phyloP scores from a whole-genome alignment of 2,888 invertebrate genomes.

The Cloeon dipterum region DNA sequence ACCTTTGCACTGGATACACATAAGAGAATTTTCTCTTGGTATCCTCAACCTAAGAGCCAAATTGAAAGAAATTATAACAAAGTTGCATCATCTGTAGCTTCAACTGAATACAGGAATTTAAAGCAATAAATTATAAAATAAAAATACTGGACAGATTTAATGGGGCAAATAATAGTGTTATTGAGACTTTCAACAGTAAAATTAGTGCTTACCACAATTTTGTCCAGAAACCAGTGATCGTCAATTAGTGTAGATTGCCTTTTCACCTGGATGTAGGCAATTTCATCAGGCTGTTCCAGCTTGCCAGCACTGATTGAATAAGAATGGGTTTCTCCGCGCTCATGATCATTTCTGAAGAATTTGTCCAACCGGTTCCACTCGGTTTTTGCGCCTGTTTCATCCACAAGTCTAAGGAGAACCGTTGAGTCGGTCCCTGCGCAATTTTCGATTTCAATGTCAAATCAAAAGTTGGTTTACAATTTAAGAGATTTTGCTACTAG shows the following conservation, averaged over 20 bases:
- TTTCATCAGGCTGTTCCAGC: slow-evolving; percentile 5
- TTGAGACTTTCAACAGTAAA: too few species aligned
- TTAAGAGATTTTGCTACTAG: too few species aligned
- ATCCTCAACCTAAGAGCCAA: slow-evolving; percentile 10
- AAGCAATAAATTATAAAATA: background rate
- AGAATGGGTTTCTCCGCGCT: slow-evolving; percentile 15
- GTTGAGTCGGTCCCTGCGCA: slow-evolving; percentile 15
- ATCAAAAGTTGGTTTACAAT: too few species aligned
- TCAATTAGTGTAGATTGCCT: slow-evolving; percentile 15
- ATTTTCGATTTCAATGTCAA: too few species aligned
- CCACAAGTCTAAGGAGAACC: slow-evolving; percentile 16
- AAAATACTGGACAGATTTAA: background rate
- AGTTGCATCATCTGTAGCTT: background rate
- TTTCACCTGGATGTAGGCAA: slow-evolving; percentile 16
- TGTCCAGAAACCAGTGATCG: slow-evolving; percentile 17
- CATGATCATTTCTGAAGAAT: slow-evolving; percentile 14
- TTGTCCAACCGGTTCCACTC: slow-evolving; percentile 15
- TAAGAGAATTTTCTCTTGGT: slow-evolving; percentile 6
- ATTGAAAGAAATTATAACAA: background rate
- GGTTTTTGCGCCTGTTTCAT: slow-evolving; percentile 14
- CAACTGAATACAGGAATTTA: background rate
- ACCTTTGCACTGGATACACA: slow-evolving; percentile 18
- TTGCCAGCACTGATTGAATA: slow-evolving; percentile 11
- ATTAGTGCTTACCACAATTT: slow-evolving; percentile 8
- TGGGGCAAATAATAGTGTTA: too few species aligned